These are phyloP conservation scores for Buceros bicornis DNA, from an alignment of 2,797 vertebrate genomes.

Conservation along the genomic window DNA sequence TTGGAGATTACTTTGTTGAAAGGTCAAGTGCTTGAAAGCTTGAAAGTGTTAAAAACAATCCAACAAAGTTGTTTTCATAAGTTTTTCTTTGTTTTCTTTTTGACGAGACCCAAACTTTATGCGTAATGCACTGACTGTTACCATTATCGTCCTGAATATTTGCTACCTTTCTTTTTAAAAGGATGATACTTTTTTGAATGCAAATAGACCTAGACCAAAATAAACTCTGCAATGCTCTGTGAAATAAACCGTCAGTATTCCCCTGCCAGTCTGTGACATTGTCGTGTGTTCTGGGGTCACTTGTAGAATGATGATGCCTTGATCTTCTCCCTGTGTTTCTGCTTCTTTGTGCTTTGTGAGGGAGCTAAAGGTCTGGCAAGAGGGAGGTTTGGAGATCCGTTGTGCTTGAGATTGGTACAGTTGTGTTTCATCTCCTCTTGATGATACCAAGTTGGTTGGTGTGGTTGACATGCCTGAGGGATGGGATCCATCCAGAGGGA, in stretches of 20 bases:
- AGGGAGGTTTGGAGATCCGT: fast-evolving
- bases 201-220: constrained; percentile 33
- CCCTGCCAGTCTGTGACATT: background rate
- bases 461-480: fast-evolving
- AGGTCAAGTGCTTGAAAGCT: constrained; percentile 18
- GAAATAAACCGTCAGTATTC: constrained; percentile 60
- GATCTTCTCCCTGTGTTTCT: background rate
- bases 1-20: background rate
- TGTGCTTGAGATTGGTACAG: background rate
- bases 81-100: background rate
- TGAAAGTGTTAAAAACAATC: background rate
- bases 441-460: background rate
- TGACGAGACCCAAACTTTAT: background rate
- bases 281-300: background rate
- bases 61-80: background rate
- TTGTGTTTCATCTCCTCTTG: background rate
- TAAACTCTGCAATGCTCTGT: constrained; percentile 24
- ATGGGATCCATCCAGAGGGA: background rate
- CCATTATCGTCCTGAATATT: background rate
- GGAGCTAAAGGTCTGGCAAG: background rate
- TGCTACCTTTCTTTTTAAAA: background rate
- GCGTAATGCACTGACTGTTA: constrained; percentile 43
- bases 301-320: background rate
- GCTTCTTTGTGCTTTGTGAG: fast-evolving
- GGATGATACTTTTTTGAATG: constrained; percentile 31